Percentiles rank a stretch among this genome's conserved stretches.
Conservation (phyloP, 2,888 invertebrate species). For the Spisula solida region DNA sequence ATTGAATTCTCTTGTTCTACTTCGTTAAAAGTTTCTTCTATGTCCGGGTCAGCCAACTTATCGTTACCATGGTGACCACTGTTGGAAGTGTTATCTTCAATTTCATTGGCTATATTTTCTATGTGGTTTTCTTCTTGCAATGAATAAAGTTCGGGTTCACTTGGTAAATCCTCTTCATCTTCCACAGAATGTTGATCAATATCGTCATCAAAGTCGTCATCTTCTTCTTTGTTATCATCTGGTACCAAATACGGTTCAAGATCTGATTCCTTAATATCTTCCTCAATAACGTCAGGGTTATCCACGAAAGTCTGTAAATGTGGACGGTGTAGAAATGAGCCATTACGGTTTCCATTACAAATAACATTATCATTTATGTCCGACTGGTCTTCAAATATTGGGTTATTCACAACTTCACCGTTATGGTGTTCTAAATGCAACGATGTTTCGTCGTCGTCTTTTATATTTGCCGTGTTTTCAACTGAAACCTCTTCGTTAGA, state of each 20-base stretch:
- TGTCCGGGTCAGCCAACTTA: neutral
- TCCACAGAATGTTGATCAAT: neutral
- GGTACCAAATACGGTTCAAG: neutral
- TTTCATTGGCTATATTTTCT: neutral
- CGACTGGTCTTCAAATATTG: neutral
- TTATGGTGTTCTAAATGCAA: neutral
- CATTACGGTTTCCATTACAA: neutral
- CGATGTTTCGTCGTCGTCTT: neutral
- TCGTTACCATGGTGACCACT: neutral
- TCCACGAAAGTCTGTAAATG: neutral
- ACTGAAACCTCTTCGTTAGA: neutral
- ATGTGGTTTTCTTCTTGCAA: neutral
- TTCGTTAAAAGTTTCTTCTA: neutral
- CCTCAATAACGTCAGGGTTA: neutral
- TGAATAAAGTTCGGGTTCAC: neutral
- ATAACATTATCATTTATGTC: neutral
- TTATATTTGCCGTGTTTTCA: neutral
- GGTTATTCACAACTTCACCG: neutral
- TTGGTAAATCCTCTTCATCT: neutral
- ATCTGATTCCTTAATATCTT: neutral
- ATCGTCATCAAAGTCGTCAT: neutral
- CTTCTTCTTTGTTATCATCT: neutral
- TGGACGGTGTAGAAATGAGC: neutral
- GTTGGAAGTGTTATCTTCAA: neutral
- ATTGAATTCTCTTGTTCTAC: neutral